Percentiles rank a stretch among this genome's conserved stretches.
phyloP scores from a whole-genome alignment of 2,113 vertebrate species.

The Sinosuthora webbiana region DNA sequence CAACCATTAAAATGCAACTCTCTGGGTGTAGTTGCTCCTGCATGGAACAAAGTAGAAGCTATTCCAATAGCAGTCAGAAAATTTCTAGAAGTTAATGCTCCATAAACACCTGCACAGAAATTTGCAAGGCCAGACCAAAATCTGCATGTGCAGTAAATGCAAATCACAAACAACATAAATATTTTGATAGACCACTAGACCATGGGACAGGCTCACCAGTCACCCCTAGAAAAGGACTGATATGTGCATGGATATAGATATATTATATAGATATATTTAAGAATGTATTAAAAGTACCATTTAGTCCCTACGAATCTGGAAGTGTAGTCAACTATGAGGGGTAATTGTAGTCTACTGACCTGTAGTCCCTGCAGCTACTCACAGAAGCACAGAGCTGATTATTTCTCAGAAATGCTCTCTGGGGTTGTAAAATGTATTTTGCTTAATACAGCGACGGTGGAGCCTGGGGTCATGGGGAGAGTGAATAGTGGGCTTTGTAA shows the following conservation, averaged over 20 bases:
- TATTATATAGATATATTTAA: not conserved
- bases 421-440: conserved; percentile 11
- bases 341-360: conserved; percentile 14
- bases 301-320: not conserved
- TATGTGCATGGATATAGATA: not conserved
- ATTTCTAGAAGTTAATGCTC: conserved; percentile 8
- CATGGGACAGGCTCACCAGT: not conserved
- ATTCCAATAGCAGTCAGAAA: not conserved
- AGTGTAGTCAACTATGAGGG: not conserved
- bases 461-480: conserved; percentile 1
- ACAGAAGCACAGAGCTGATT: conserved; percentile 9
- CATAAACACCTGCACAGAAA: not conserved
- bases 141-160: not conserved
- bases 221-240: not conserved
- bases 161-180: not conserved
- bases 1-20: not conserved
- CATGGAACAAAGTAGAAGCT: not conserved
- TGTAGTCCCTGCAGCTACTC: not conserved
- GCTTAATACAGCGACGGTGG: not conserved
- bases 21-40: not conserved
- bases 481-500: conserved; percentile 3
- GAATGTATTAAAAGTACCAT: not conserved
- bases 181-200: not conserved
- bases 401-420: conserved; percentile 26
- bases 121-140: not conserved